Evolutionary conservation across 2,888 invertebrate genomes (phyloP).

Genomic region (Dromius quadrimaculatus): DNA sequence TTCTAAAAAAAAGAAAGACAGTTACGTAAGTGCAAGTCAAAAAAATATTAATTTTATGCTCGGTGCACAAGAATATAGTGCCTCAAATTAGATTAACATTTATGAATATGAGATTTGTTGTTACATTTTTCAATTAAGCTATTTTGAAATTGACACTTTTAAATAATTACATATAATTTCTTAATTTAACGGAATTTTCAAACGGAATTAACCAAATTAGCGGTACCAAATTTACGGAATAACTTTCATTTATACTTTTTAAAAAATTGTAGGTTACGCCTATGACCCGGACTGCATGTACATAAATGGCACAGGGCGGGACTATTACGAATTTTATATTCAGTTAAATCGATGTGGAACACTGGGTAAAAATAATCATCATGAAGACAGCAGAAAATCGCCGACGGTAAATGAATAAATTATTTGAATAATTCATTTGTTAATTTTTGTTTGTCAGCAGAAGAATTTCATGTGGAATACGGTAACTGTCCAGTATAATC

Average conservation of each 20-base stretch:
- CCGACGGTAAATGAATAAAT: conserved; percentile 78
- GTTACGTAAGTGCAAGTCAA: conserved; percentile 1
- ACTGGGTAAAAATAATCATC: conserved; percentile 87
- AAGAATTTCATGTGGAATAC: conserved; percentile 98
- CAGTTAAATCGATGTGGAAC: conserved; percentile 93
- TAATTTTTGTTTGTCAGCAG: conserved; percentile 64
- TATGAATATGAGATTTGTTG: background rate
- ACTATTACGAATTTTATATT: conserved; percentile 94
- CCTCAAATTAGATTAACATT: background rate
- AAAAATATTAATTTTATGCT: conserved; percentile 32
- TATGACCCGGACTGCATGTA: conserved; percentile 96
- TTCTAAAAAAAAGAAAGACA: conserved; percentile 9
- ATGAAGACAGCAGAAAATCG: conserved; percentile 86
- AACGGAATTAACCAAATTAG: background rate
- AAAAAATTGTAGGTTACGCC: conserved; percentile 78
- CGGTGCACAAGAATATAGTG: background rate
- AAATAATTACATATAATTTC: background rate
- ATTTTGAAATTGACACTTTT: conserved; percentile 3
- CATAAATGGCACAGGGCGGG: conserved; percentile 91
- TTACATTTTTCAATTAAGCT: background rate
- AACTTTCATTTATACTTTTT: conserved; percentile 2
- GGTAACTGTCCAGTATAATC: conserved; percentile 93
- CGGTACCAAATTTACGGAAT: background rate
- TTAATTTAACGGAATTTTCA: too few relatives aligned
- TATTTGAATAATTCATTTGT: background rate